Percentiles rank a stretch among this genome's conserved stretches.
These are phyloP conservation scores for Fundulus diaphanus DNA, from an alignment of 2,797 vertebrate genomes.

Conservation along the genomic window DNA sequence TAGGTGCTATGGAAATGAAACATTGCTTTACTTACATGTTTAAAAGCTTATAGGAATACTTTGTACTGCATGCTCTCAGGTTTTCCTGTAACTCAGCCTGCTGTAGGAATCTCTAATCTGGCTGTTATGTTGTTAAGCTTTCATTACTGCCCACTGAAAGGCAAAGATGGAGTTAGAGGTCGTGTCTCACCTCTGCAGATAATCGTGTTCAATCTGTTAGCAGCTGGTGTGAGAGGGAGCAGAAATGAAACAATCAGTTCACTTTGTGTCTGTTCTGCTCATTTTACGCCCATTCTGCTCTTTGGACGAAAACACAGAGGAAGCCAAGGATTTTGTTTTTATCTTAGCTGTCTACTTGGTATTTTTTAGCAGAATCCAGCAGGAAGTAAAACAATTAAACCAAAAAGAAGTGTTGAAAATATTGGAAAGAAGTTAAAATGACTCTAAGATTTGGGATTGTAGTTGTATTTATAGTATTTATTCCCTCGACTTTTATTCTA, in stretches of 20 bases:
- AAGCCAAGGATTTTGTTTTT: slow-evolving; percentile 11
- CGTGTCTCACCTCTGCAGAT: slow-evolving; percentile 40
- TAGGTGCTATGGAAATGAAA: no score
- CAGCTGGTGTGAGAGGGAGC: slow-evolving; percentile 27
- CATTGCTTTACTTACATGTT: no score
- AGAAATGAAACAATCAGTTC: slow-evolving; percentile 21
- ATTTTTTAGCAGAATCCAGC: slow-evolving; percentile 23
- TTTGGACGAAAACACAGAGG: slow-evolving; percentile 25
- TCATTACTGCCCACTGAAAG: slow-evolving; percentile 19
- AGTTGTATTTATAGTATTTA: no score
- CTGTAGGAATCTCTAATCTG: slow-evolving; percentile 35
- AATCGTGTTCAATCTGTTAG: slow-evolving; percentile 52
- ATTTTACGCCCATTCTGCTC: slow-evolving; percentile 6
- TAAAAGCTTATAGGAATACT: no score
- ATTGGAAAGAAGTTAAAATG: no score
- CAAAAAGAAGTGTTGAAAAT: slow-evolving; percentile 12
- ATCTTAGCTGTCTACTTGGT: slow-evolving; percentile 15
- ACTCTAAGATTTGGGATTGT: no score
- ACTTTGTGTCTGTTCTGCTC: not conserved
- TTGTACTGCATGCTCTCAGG: slow-evolving; percentile 18
- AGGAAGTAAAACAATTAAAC: slow-evolving; percentile 26
- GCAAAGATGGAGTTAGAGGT: slow-evolving; percentile 44
- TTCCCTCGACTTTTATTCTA: no score
- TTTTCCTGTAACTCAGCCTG: slow-evolving; percentile 31
- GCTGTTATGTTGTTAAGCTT: slow-evolving; percentile 46